phyloP scores from a whole-genome alignment of 2,888 invertebrate species.

The Leucophora obtusa region DNA sequence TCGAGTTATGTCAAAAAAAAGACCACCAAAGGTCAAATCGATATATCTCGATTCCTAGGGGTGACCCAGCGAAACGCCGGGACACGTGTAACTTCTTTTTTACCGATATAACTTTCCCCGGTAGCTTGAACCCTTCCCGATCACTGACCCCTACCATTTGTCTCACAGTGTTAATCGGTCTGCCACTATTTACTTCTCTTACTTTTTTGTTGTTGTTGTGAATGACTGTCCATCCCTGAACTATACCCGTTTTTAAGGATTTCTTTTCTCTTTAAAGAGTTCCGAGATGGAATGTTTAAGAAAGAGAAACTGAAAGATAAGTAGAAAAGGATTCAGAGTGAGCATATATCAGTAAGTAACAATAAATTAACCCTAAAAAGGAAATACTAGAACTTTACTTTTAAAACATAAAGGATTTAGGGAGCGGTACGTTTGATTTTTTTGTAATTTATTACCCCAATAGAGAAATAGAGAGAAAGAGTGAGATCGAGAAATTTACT shows the following conservation, averaged over 20 bases:
- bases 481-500: not conserved
- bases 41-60: too few relatives aligned
- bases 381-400: not conserved
- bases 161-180: too few relatives aligned
- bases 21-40: too few relatives aligned
- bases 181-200: too few relatives aligned
- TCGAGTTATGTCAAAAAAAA: too few relatives aligned
- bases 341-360: not conserved
- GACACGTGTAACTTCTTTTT: too few relatives aligned
- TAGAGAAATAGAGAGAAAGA: not conserved
- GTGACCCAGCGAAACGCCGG: too few relatives aligned
- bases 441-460: not conserved
- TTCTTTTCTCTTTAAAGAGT: not conserved
- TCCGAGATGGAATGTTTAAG: not conserved
- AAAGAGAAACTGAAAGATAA: not conserved
- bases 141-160: too few relatives aligned
- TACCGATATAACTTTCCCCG: too few relatives aligned
- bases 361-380: not conserved
- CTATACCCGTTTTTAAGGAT: not conserved
- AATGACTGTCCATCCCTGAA: not conserved
- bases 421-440: not conserved
- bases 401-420: not conserved
- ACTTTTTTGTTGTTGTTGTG: too few relatives aligned
- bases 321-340: not conserved
- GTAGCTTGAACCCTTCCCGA: too few relatives aligned